Conservation (phyloP, 1,140 invertebrate genomes). For the Bilobella aurantiaca region DNA sequence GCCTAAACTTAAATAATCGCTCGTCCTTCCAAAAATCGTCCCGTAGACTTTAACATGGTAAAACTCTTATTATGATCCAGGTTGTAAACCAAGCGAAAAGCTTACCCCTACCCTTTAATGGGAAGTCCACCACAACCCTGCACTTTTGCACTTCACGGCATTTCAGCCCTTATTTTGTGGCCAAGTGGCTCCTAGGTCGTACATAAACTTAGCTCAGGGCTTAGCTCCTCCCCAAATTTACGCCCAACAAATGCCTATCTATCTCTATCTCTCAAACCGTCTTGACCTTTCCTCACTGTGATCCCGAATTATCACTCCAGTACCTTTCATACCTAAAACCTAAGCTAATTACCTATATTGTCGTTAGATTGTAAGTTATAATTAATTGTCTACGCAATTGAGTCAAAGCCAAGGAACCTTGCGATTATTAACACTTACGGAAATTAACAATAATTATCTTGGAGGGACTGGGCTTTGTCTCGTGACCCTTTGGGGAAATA, state of each 20-base stretch:
- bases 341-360: background rate
- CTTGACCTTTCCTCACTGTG: background rate
- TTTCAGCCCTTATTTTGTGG: too few species aligned
- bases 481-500: background rate
- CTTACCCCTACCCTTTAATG: background rate
- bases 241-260: background rate
- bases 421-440: background rate
- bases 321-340: background rate
- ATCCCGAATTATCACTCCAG: conserved; percentile 5
- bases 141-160: background rate
- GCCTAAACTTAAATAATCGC: background rate
- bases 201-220: too few species aligned
- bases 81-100: background rate
- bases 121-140: background rate
- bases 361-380: background rate
- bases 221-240: too few species aligned
- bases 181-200: too few species aligned
- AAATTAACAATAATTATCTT: too few species aligned
- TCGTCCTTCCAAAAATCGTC: background rate
- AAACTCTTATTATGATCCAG: background rate
- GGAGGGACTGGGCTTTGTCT: too few species aligned
- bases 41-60: background rate
- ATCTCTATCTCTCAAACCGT: background rate
- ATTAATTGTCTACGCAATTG: background rate
- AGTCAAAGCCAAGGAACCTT: background rate